Base-by-base conservation (phyloP, 2,888 invertebrate genomes). In the Rosalia funebris region DNA sequence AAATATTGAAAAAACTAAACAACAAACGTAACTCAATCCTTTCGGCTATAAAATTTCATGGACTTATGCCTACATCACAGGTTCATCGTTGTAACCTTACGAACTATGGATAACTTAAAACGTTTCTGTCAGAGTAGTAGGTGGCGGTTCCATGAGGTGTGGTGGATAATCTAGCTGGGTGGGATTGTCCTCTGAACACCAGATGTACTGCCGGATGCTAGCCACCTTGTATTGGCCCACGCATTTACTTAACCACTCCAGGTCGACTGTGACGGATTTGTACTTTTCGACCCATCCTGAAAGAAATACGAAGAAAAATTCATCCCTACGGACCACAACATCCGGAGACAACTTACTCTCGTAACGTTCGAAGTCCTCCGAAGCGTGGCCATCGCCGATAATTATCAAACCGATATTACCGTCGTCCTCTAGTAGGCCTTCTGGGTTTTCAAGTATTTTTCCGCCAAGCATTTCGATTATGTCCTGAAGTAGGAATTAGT, bases 211-310 rank as follows among this genome's bases (percentile, higher is more conserved):
- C 14, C 76, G 70, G 11, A 81, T 62, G 62, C 77, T 80, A 2
- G 74, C 37, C 39, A 79, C 12, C 54, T 77, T 70, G 57, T 79
- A 81, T 50, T 79, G 77, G 0, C 78, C 79, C 2, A 82, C 75
- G 1, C 78, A 79, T 55, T 71, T 69, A 59, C 77, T 77, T 17
- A 82, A 64, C 82, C 82, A 82, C 67, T 81, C 79, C 7, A 81
- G 62, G 56, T 82, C 81, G 1, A 82, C 79, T 1, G 81, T 79
- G 1, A 76, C 68, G 2, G 77, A 72, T 68, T 74, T 73, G 37
- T 75, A 74, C 37, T 48, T 65, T 58, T 78, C 74, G 39, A 77
- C 60, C 77, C 78, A 80, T n/a, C 57, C 81, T 81, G 56, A 45
- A 77, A 75, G 36, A 39, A 3, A 50, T 34, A 19, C 1, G 48